Evolutionary conservation across 2,113 vertebrate genomes (phyloP), one percentile per base, ranked within the genome.

Genomic region (Morphnarchus princeps): DNA sequence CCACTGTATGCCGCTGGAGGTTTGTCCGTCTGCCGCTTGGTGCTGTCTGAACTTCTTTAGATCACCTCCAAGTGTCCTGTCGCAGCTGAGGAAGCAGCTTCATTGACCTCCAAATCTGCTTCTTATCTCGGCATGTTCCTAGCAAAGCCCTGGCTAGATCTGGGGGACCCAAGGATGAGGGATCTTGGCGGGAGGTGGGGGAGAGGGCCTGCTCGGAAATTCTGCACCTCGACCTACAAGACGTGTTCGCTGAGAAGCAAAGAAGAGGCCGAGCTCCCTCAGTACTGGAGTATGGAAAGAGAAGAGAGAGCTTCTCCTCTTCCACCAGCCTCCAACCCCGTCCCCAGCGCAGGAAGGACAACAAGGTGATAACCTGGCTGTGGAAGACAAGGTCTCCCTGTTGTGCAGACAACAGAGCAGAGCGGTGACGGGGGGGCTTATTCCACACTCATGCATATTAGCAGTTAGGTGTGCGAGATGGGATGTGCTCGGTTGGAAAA

Each of bases 1-100:
- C 29, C 11, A 6, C 28, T 1, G 1, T 2, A 36, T 4, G 0
- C 14, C 3, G 4, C 13, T 50, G 47, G 50, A 80, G 47, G 47
- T 34, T 74, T 82, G 26, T 14, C 47, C 4, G 0, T 65, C 43
- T 66, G 38, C n/a, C 19, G 10, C 16, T 24, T 43, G 22, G 29
- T 57, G 24, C 31, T 49, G 18, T 3, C 32, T 50, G 49, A 65
- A 32, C 14, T 24, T 34, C 31, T 54, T 61, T 47, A 28, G 28
- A 6, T 67, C n/a, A 31, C 32, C 22, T 49, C 49, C 29, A 34
- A 88, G 45, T 5, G 24, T 11, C 16, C 22, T 67, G 20, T 15
- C n/a, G 26, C 11, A 19, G 40, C 36, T 65, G 45, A 43, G 36
- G 40, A 89, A 61, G 31, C 17, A 57, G 18, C 55, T 79, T 25